Evolutionary conservation across 2,888 invertebrate genomes (phyloP).

Genomic region (Lagria hirta): DNA sequence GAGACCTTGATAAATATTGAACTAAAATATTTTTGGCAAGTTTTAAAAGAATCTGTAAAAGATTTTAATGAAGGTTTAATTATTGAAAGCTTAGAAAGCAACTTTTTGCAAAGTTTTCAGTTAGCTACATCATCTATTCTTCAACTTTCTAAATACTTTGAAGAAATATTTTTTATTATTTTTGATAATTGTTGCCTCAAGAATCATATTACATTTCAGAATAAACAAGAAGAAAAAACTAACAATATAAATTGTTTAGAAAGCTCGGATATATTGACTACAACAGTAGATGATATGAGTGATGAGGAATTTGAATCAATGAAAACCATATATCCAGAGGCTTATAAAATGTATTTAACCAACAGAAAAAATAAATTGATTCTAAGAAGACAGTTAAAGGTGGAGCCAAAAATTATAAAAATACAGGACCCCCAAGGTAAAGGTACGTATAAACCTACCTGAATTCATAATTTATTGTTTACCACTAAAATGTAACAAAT

Average conservation of each 20-base stretch:
- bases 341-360: conserved; percentile 34
- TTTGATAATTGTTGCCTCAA: too few species aligned
- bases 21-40: conserved; percentile 35
- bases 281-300: conserved; percentile 30
- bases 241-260: too few species aligned
- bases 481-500: too few species aligned
- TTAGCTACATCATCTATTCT: too few species aligned
- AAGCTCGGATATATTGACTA: conserved; percentile 9
- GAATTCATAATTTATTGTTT: too few species aligned
- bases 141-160: too few species aligned
- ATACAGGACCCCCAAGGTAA: too few species aligned
- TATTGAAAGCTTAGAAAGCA: conserved; percentile 46
- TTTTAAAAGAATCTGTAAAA: conserved; percentile 36
- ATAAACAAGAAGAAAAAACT: conserved; percentile 25
- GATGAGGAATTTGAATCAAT: conserved; percentile 30
- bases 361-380: conserved; percentile 32
- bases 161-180: too few species aligned
- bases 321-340: conserved; percentile 24
- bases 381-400: conserved; percentile 24
- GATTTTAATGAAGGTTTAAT: conserved; percentile 36
- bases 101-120: conserved; percentile 43
- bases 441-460: too few species aligned
- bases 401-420: too few species aligned
- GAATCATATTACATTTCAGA: too few species aligned
- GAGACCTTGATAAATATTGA: conserved; percentile 42